These are phyloP conservation scores for Gymnocheta viridis DNA, from an alignment of 2,888 invertebrate genomes.

Conservation along the genomic window DNA sequence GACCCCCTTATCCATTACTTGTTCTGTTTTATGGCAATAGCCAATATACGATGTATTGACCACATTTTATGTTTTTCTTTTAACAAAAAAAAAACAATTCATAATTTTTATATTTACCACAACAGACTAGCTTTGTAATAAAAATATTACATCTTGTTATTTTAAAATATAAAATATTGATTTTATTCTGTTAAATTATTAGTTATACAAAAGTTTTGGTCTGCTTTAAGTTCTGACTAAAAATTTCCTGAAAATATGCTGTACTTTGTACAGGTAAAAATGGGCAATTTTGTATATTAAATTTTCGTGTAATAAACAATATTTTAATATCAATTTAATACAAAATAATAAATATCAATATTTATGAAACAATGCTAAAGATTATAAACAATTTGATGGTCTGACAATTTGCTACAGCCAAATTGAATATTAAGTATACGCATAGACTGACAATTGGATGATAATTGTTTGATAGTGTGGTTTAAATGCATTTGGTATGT, in stretches of 20 bases:
- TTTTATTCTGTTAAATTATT: constrained; percentile 40
- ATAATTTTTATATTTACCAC: constrained; percentile 48
- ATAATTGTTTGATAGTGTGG: too few species aligned
- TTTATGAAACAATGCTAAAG: constrained; percentile 17
- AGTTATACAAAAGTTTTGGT: background rate
- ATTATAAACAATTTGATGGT: constrained; percentile 19
- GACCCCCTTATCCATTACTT: constrained; percentile 52
- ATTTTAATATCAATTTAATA: constrained; percentile 52
- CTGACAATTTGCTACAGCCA: background rate
- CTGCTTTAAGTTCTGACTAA: background rate
- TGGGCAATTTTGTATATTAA: background rate
- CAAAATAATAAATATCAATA: constrained; percentile 12
- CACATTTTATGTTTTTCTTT: constrained; percentile 66
- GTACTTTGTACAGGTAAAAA: background rate
- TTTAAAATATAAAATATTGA: constrained; percentile 50
- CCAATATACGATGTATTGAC: constrained; percentile 68
- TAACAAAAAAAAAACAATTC: constrained; percentile 47
- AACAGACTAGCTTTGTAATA: constrained; percentile 49
- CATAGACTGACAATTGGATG: too few species aligned
- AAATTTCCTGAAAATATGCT: background rate
- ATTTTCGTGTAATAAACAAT: constrained; percentile 49
- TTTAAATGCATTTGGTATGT: too few species aligned
- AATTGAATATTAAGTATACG: too few species aligned
- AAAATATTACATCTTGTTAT: constrained; percentile 18
- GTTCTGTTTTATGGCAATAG: constrained; percentile 62